Evolutionary conservation across 2,888 invertebrate species (phyloP), one percentile per base, ranked within the genome.

Genomic region (Nemotelus nigrinus): DNA sequence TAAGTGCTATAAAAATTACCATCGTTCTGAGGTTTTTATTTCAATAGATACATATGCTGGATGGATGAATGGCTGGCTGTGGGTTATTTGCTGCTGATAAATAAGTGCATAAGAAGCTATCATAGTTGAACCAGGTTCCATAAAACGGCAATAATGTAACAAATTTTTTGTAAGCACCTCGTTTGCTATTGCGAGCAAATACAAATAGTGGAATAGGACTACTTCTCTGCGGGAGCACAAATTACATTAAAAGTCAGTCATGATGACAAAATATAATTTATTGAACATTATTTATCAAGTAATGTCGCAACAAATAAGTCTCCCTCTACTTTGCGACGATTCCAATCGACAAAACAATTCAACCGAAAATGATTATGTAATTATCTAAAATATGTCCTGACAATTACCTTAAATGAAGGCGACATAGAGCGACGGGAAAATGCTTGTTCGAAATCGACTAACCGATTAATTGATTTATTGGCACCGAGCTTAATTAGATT

Each of bases 391-490:
- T 74, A 74, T 74, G 74, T 74, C 74, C 74, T 48, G 10, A 50
- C 74, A 74, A 74, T 74, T 74, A 74, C 63, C 74, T 25, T 74
- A 74, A 74, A 74, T 63, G 74, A 74, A 74, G 74, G 74, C 60
- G 48, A 63, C 48, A 74, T 50, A 74, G 50, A 74, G 74, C 39
- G 25, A 25, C 25, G 25, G 25, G 25, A 25, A 53, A 2, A 48
- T 48, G 60, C 60, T 48, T 74, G 74, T 60, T 63, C 74, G 47
- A 74, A 74, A 63, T 50, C 74, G 74, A 74, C 74, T 74, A 60
- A 74, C 74, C 74, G 63, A 63, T 74, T 74, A 74, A 74, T 74
- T 74, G 74, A 74, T 74, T 74, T 74, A 74, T 74, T 60, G 74
- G 74, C 74, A 74, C 63, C 60, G 74, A 74, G 74, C 74, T 74